Evolutionary conservation across 2,113 vertebrate genomes (phyloP), one percentile per base, ranked within the genome.

Genomic region (Aldabrachelys gigantea): DNA sequence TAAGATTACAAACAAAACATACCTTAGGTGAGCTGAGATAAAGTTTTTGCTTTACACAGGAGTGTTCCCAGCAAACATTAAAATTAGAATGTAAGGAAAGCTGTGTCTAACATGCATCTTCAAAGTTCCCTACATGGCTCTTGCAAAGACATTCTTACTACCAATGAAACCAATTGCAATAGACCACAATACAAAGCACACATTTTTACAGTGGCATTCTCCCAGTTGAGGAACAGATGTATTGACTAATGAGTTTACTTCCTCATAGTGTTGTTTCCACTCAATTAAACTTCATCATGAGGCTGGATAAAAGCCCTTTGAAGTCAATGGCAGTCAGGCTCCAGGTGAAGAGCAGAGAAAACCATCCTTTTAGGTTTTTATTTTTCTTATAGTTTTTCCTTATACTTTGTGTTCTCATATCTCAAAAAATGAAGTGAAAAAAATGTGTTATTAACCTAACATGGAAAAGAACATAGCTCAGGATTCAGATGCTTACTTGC

Each of bases 131-230:
- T 59, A 22, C 50, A 69, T 54, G 84, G n/a, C 3, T 81, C 88
- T 96, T 90, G 87, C 89, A 95, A 81, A 79, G 91, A 93, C 96
- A 97, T 65, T 35, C 92, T 93, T 41, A 21, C 22, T 41, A 75
- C 81, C 85, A 95, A 27, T 89, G 83, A 93, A 94, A 93, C 79
- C 31, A 85, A 79, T 94, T 92, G 38, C 86, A 90, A 88, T 81
- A 88, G 83, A 80, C 4, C 83, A 91, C 94, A 95, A 69, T 25
- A 49, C 62, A 84, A 80, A 87, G 65, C 83, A 79, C 5, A 9
- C 25, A 75, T 59, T 80, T 84, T 84, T 56, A 79, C 19, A 89
- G 1, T 0, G 72, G 86, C 93, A 19, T 79, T 1, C 31, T 47
- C 62, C 19, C 87, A 72, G 50, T 83, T 79, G 65, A 91, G 24